Conservation (phyloP, 2,888 invertebrate genomes). For the Coelinius sp. region DNA sequence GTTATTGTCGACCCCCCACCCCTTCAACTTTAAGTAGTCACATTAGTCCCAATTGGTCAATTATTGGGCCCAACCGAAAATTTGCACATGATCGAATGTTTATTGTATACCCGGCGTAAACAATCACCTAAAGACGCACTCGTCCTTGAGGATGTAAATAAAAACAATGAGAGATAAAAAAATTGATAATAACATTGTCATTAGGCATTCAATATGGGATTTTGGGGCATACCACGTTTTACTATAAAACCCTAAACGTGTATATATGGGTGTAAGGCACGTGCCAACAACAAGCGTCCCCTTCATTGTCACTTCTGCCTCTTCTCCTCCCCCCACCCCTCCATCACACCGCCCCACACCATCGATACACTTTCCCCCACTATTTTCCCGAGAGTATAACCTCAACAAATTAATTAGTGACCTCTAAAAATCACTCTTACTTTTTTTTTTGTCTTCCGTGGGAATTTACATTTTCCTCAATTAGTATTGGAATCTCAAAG, state of each 20-base stretch:
- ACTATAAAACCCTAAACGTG: conserved; percentile 4
- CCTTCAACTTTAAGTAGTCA: not conserved
- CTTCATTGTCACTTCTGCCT: conserved; percentile 28
- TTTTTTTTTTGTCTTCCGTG: too few species aligned
- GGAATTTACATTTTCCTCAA: too few species aligned
- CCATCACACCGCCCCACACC: not conserved
- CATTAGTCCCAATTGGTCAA: not conserved
- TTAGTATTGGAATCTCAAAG: not conserved
- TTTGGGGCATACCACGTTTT: conserved; percentile 23
- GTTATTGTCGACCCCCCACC: not conserved
- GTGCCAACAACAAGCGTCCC: conserved; percentile 26
- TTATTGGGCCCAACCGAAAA: not conserved
- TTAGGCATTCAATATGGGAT: conserved; percentile 31
- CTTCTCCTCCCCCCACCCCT: conserved; percentile 24
- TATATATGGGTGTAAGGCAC: conserved; percentile 24
- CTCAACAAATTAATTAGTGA: conserved; percentile 3
- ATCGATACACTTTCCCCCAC: too few species aligned
- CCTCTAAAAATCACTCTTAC: not conserved
- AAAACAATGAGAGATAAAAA: not conserved
- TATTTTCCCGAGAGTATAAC: not conserved
- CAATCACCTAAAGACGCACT: conserved; percentile 30
- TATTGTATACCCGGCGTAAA: too few species aligned
- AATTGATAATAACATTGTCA: conserved; percentile 26
- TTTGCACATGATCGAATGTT: too few species aligned
- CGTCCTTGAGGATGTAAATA: conserved; percentile 27